Evolutionary conservation across 2,113 vertebrate genomes (phyloP).

Genomic region (Ranitomeya imitator): DNA sequence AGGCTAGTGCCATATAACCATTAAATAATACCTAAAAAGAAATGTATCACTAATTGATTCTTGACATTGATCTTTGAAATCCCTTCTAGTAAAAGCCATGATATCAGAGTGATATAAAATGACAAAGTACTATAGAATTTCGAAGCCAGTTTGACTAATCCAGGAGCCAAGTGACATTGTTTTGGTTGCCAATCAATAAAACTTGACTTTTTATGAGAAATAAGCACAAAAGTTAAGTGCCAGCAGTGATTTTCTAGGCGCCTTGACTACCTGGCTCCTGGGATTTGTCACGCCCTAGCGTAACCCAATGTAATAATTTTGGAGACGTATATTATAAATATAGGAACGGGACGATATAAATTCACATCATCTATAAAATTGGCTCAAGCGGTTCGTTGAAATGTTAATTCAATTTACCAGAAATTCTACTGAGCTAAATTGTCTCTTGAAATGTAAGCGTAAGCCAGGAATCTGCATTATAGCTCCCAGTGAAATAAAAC

Average conservation of each 20-base stretch:
- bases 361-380: neutral
- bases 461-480: slow-evolving; percentile 34
- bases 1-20: too few species aligned
- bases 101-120: too few species aligned
- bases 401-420: neutral
- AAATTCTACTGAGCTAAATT: neutral
- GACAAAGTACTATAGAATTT: neutral
- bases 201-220: neutral
- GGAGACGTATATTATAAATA: neutral
- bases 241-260: neutral
- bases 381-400: neutral
- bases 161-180: neutral
- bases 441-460: neutral
- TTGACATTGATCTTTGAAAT: too few species aligned
- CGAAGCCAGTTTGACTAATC: neutral
- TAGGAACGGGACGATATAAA: neutral
- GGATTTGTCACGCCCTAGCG: neutral
- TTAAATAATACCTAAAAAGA: too few species aligned
- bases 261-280: neutral
- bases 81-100: too few species aligned
- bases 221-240: neutral
- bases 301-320: neutral
- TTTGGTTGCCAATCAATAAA: neutral
- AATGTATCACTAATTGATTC: too few species aligned
- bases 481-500: slow-evolving; percentile 20